Evolutionary conservation across 92 coral and sea anemone genomes (phyloP), one percentile per base, ranked within the genome.

Genomic region (Micromussa lordhowensis): DNA sequence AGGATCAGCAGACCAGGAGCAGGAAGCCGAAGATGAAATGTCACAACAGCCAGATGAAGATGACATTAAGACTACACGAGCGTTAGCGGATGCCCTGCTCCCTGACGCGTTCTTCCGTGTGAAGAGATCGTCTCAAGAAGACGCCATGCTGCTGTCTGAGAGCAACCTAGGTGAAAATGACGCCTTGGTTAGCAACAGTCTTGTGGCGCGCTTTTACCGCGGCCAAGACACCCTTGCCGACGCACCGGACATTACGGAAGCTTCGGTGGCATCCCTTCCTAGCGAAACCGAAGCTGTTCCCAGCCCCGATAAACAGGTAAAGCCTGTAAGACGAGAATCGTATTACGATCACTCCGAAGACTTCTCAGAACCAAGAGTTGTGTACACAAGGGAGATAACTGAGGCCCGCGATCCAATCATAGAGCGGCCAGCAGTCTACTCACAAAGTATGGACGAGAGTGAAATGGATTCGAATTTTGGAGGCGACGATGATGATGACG

Each of bases 391-490:
- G 21, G 86, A 95, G 72, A 48, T 94, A 19, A 82, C 91, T 32
- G 84, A 90, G 15, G 86, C 86, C 44, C 94, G 89, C 14, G 91
- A 92, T 14, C 78, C 95, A 28, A 92, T 95, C 84, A 88, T 95
- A n/a, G 98, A 95, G 58, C 92, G 92, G 64, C 98, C 98, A 82
- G 95, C 98, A 17, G 91, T 95, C 59, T 95, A 90, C 83, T 89
- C 95, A 19, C 90, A 64, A 35, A 93, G 72, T n/a, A 70, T 22
- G 3, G 98, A 93, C 31, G 92, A 89, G 26, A 76, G 36, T 44
- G 90, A 72, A 13, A 95, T 95, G 95, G 98, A 95, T 79, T 90
- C 98, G 59, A 92, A 95, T 75, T 95, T 91, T 69, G 98, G 98
- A 6, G 98, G 98, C 12, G 84, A 85, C 72, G 93, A 95, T 49